A percentile compares a stretch with the other conserved stretches of the same genome.
These are phyloP conservation scores for Etheostoma nigrum DNA, from an alignment of 2,797 vertebrate genomes.

Conservation along the genomic window DNA sequence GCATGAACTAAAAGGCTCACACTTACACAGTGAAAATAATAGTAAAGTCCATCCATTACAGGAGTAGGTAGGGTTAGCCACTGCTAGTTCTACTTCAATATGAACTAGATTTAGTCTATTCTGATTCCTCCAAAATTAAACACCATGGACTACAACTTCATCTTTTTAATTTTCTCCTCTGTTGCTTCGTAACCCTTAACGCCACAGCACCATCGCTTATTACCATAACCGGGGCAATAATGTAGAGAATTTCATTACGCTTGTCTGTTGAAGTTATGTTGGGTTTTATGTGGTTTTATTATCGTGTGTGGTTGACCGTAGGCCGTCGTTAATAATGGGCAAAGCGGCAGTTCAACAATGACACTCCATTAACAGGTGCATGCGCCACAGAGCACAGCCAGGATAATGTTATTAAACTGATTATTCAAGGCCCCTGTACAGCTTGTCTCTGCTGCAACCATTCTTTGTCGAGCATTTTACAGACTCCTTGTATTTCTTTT, in stretches of 20 bases:
- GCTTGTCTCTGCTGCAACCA: slow-evolving; percentile 50
- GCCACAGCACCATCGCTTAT: slow-evolving; percentile 69
- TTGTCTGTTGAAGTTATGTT: slow-evolving; percentile 82
- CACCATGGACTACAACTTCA: slow-evolving; percentile 66
- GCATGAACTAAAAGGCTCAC: slow-evolving; percentile 10
- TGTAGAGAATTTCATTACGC: slow-evolving; percentile 81
- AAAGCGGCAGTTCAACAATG: slow-evolving; percentile 83
- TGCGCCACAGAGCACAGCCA: slow-evolving; percentile 76
- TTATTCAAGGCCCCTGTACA: slow-evolving; percentile 75
- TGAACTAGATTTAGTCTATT: slow-evolving; percentile 11
- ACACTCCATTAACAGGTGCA: slow-evolving; percentile 83
- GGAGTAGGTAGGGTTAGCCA: slow-evolving; percentile 13
- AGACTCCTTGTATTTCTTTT: slow-evolving; percentile 57
- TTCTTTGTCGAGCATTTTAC: slow-evolving; percentile 62
- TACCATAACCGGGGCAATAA: slow-evolving; percentile 77
- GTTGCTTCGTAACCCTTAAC: slow-evolving; percentile 77
- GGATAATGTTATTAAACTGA: slow-evolving; percentile 86
- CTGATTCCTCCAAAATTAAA: slow-evolving; percentile 44
- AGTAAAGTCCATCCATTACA: not conserved
- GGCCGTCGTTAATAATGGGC: slow-evolving; percentile 83
- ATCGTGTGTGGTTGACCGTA: slow-evolving; percentile 80
- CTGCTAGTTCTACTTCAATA: slow-evolving; percentile 15
- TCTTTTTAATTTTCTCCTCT: slow-evolving; percentile 84
- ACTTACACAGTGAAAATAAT: slow-evolving; percentile 22
- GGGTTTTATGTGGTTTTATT: slow-evolving; percentile 84